Conservation (phyloP, 2,797 vertebrate species). For the Pteronotus mesoamericanus region DNA sequence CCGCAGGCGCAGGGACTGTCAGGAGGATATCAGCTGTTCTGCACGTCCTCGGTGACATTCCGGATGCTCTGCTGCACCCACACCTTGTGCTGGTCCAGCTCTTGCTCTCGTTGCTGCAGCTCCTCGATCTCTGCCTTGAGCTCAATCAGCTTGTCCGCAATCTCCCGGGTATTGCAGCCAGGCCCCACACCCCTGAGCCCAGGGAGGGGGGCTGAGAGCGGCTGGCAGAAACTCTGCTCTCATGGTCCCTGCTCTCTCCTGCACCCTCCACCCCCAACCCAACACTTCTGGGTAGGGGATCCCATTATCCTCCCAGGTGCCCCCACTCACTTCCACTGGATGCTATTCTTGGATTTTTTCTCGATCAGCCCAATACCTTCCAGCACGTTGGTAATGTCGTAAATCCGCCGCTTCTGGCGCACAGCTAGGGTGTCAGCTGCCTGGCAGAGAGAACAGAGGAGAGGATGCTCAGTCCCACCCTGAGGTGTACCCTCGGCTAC, state of each 20-base stretch:
- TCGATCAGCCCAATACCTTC: slow-evolving; percentile 98
- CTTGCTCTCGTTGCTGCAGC: slow-evolving; percentile 91
- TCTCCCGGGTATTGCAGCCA: slow-evolving; percentile 97
- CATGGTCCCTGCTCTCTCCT: background rate
- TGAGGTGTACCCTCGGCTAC: background rate
- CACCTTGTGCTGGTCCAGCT: slow-evolving; percentile 97
- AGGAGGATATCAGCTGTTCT: slow-evolving; percentile 98
- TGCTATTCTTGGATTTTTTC: slow-evolving; percentile 99
- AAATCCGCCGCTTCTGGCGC: slow-evolving; percentile 96
- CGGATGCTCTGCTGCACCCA: slow-evolving; percentile 99
- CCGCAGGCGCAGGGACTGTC: background rate
- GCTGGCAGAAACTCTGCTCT: background rate
- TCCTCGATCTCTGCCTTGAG: slow-evolving; percentile 97
- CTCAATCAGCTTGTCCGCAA: slow-evolving; percentile 96
- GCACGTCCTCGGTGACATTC: slow-evolving; percentile 96
- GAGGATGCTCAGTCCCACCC: background rate
- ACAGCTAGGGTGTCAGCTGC: slow-evolving; percentile 98
- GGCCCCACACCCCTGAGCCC: slow-evolving; percentile 93
- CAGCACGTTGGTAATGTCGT: slow-evolving; percentile 98
- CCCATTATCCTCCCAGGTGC: background rate
- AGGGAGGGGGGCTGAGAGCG: background rate
- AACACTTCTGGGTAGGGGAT: background rate
- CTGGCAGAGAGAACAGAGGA: slow-evolving; percentile 78
- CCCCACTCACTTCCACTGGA: slow-evolving; percentile 98
- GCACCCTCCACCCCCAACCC: background rate